Conservation (phyloP, 2,113 vertebrate genomes). For the Brachyhypopomus gauderio region DNA sequence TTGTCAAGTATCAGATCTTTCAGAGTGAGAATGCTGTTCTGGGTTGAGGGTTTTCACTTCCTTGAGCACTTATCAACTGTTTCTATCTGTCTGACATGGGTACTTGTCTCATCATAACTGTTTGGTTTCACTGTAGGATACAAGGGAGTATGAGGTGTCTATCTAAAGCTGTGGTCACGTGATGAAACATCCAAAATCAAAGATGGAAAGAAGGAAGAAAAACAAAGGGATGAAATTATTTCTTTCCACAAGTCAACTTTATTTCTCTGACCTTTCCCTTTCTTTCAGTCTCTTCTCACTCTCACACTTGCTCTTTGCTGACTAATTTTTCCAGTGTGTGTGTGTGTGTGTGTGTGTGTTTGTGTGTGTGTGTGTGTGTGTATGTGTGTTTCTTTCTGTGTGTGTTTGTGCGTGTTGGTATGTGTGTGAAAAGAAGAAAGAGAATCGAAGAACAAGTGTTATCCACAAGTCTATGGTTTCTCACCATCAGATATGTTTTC, state of each 20-base stretch:
- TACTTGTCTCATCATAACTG: slow-evolving; percentile 34
- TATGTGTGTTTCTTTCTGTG: slow-evolving; percentile 43
- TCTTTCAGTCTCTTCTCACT: slow-evolving; percentile 39
- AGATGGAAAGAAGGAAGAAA: slow-evolving; percentile 44
- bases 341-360: slow-evolving; percentile 12
- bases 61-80: not conserved
- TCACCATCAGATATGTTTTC: slow-evolving; percentile 57
- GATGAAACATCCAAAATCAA: slow-evolving; percentile 31
- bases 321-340: not conserved
- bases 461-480: slow-evolving; percentile 51
- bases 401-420: slow-evolving; percentile 27
- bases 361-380: slow-evolving; percentile 4
- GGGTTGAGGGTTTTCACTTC: not conserved
- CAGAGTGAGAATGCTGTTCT: not conserved
- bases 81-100: not conserved
- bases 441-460: slow-evolving; percentile 20
- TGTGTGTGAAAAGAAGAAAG: slow-evolving; percentile 20
- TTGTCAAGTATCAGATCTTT: too few relatives aligned
- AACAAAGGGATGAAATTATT: slow-evolving; percentile 55
- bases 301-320: not conserved
- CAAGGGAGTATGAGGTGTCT: slow-evolving; percentile 89
- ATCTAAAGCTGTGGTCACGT: slow-evolving; percentile 73
- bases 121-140: slow-evolving; percentile 75
- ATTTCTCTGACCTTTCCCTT: slow-evolving; percentile 41
- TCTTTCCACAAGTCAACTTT: slow-evolving; percentile 55